A percentile compares a stretch with the other conserved stretches of the same genome.
phyloP scores from a whole-genome alignment of 2,797 vertebrate species.

The Chaunax sp. region DNA sequence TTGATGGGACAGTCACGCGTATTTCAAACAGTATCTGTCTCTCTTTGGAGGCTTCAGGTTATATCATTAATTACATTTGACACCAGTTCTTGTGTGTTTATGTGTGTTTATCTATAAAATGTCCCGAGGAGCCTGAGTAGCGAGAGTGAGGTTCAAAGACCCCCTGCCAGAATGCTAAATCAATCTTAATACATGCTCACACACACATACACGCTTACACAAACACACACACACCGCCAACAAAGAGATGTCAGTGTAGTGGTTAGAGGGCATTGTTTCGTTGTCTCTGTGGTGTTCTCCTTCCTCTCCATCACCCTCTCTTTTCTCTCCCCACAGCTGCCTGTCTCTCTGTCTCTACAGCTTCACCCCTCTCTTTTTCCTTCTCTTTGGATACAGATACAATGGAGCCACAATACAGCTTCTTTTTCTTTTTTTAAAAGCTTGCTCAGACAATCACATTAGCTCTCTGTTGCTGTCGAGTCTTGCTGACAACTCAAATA shows the following conservation, averaged over 20 bases:
- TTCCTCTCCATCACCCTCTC: constrained; percentile 53
- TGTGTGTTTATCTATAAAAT: constrained; percentile 49
- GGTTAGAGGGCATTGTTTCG: constrained; percentile 85
- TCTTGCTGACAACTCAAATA: background rate
- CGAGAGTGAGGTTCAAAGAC: constrained; percentile 90
- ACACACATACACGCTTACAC: constrained; percentile 45
- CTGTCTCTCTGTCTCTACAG: constrained; percentile 10
- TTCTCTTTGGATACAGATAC: constrained; percentile 27
- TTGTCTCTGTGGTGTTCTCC: constrained; percentile 61
- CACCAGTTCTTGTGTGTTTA: constrained; percentile 46
- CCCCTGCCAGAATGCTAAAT: constrained; percentile 92
- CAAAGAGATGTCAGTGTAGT: constrained; percentile 85
- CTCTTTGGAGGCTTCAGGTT: constrained; percentile 63
- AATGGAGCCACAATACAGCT: too few species aligned
- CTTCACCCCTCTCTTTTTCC: background rate
- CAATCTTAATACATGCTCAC: constrained; percentile 89
- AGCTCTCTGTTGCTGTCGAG: constrained; percentile 3
- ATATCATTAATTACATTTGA: constrained; percentile 77
- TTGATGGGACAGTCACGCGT: constrained; percentile 9
- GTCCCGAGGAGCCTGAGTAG: constrained; percentile 81
- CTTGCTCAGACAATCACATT: background rate
- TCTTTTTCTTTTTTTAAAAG: background rate
- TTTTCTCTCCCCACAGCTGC: constrained; percentile 21
- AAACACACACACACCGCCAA: constrained; percentile 85
- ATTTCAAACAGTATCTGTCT: constrained; percentile 34